Evolutionary conservation across 2,113 vertebrate species (phyloP).

Genomic region (Coturnix japonica): DNA sequence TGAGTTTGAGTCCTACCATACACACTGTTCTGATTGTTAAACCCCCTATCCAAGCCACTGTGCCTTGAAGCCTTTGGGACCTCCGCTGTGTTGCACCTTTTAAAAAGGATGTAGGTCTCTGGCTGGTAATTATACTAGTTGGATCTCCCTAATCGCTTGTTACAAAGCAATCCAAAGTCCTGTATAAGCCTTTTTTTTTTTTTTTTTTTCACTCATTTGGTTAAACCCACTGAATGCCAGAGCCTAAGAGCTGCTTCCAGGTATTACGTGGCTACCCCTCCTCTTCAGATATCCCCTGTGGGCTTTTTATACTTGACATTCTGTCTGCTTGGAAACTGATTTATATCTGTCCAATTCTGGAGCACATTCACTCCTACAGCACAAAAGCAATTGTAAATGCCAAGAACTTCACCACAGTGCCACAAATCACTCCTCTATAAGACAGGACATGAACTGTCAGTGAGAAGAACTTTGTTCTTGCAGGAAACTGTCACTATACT

Average conservation of each 20-base stretch:
- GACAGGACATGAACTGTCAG: not conserved
- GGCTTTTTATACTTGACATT: not conserved
- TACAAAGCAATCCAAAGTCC: not conserved
- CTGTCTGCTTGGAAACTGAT: conserved; percentile 4
- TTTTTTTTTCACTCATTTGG: not conserved
- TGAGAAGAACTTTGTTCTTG: not conserved
- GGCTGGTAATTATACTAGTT: not conserved
- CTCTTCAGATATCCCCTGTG: not conserved
- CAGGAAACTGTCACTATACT: not conserved
- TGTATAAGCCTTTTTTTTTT: not conserved
- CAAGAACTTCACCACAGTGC: not conserved
- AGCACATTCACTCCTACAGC: not conserved
- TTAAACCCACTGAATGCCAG: not conserved
- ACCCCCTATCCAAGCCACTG: rapidly evolving
- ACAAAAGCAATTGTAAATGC: not conserved
- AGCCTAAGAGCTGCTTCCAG: not conserved
- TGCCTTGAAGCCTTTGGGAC: not conserved
- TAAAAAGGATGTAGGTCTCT: not conserved
- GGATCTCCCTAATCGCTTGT: not conserved
- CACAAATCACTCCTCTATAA: not conserved
- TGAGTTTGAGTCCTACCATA: not conserved
- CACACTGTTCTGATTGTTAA: not conserved
- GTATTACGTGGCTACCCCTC: not conserved
- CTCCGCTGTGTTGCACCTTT: rapidly evolving
- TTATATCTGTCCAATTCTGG: not conserved